phyloP scores from a whole-genome alignment of 2,113 vertebrate genomes.

The Osmerus eperlanus region DNA sequence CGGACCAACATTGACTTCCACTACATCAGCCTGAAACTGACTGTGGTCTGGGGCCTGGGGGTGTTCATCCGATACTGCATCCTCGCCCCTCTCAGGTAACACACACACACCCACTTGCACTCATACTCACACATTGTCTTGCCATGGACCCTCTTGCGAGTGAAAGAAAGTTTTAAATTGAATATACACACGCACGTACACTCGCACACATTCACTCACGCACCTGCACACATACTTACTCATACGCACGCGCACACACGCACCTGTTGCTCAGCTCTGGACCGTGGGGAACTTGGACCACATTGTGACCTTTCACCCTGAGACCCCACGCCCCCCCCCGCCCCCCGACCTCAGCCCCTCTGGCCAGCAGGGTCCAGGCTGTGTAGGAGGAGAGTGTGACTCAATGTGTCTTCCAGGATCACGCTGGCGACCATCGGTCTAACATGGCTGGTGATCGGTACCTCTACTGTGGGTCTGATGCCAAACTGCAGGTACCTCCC shows the following conservation, averaged over 20 bases:
- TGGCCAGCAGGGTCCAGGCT: background rate
- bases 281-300: too few species aligned
- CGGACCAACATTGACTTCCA: slow-evolving; percentile 92
- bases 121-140: too few species aligned
- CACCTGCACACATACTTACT: too few species aligned
- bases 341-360: too few species aligned
- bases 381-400: background rate
- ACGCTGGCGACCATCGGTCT: slow-evolving; percentile 84
- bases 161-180: too few species aligned
- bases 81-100: slow-evolving; percentile 88
- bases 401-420: slow-evolving; percentile 67
- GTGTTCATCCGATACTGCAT: slow-evolving; percentile 88
- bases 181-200: too few species aligned
- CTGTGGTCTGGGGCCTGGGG: slow-evolving; percentile 84
- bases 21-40: slow-evolving; percentile 86
- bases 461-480: slow-evolving; percentile 84
- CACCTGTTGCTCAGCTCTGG: background rate
- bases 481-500: slow-evolving; percentile 81
- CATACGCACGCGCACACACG: background rate
- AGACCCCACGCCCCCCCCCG: too few species aligned
- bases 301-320: too few species aligned
- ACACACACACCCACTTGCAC: too few species aligned
- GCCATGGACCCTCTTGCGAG: too few species aligned
- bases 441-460: slow-evolving; percentile 85
- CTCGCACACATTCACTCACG: too few species aligned